Conservation (phyloP, 2,113 vertebrate species). For the Oreochromis niloticus region DNA sequence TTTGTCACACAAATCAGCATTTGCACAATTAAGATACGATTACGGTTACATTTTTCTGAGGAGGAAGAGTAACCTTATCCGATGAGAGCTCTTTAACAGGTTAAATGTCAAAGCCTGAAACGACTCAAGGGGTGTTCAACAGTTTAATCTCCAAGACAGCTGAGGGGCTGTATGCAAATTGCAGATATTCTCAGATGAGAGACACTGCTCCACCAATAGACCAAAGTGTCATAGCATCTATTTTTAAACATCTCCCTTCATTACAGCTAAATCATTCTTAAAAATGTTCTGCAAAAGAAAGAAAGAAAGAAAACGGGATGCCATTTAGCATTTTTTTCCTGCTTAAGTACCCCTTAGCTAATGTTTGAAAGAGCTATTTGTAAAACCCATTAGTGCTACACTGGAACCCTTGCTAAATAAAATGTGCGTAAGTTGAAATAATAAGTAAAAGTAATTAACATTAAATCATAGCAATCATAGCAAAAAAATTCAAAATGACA, state of each 20-base stretch:
- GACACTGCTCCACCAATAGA: not conserved
- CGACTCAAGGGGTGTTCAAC: not conserved
- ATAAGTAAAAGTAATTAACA: not conserved
- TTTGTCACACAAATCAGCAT: not conserved
- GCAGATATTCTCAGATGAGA: not conserved
- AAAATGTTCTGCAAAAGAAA: not conserved
- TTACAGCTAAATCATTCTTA: not conserved
- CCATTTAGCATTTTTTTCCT: not conserved
- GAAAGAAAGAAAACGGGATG: not conserved
- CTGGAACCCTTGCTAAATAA: not conserved
- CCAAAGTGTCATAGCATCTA: not conserved
- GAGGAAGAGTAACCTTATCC: not conserved
- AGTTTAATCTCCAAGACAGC: not conserved
- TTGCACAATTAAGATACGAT: not conserved
- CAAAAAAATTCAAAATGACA: not conserved
- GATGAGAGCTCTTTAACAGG: not conserved
- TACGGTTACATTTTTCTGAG: not conserved
- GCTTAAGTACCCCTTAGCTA: not conserved
- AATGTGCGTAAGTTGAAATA: not conserved
- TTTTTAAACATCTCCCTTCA: not conserved
- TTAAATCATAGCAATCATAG: not conserved
- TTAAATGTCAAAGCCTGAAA: not conserved
- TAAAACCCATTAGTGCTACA: not conserved
- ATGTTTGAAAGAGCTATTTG: not conserved
- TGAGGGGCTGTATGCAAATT: not conserved